Base-by-base conservation (phyloP, 2,797 vertebrate genomes). In the Etheostoma nigrum region DNA sequence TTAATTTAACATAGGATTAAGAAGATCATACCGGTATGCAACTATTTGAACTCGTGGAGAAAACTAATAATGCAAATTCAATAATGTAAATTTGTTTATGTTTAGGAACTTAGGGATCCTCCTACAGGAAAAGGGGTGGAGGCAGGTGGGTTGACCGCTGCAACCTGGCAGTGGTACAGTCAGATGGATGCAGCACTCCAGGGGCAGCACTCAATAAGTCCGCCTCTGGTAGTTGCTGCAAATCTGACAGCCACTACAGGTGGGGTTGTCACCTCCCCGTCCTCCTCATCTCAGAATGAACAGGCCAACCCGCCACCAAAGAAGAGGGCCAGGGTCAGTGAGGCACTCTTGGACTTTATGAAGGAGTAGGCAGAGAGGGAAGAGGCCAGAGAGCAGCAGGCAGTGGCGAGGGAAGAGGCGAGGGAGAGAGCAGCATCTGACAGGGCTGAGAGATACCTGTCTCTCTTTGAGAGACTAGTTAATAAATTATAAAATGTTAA, bases 151-250 rank as follows among this genome's bases (percentile, higher is more conserved):
- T 57, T 55, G 19, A 75, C 74, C 54, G 69, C 54, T 72, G 42
- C 69, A 68, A 71, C 67, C 72, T 74, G 72, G 51, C 65, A 84
- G 57, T 58, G 49, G 14, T 58, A 67, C 13, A 42, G 14, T 44
- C 3, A 21, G 25, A 68, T 74, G 73, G 62, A 82, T 69, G 63
- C 71, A 42, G 33, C 44, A 25, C 45, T 78, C 59, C 23, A 61
- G 61, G 12, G 14, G 58, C 66, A 78, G 63, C 48, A 47, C 51
- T 66, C 16, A 2, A 66, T 78, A 21, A 55, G 45, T 52, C 18
- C 1, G 4, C 23, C 61, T 9, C 33, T 47, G 57, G 27, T 61
- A 6, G 67, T 75, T n/a, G 57, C 61, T 45, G 61, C 40, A 19
- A 74, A 40, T 7, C 14, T 19, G 21, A 40, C 42, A 40, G 6